Evolutionary conservation across 2,888 invertebrate genomes (phyloP), one percentile per base, ranked within the genome.

Genomic region (Odontothrips loti): DNA sequence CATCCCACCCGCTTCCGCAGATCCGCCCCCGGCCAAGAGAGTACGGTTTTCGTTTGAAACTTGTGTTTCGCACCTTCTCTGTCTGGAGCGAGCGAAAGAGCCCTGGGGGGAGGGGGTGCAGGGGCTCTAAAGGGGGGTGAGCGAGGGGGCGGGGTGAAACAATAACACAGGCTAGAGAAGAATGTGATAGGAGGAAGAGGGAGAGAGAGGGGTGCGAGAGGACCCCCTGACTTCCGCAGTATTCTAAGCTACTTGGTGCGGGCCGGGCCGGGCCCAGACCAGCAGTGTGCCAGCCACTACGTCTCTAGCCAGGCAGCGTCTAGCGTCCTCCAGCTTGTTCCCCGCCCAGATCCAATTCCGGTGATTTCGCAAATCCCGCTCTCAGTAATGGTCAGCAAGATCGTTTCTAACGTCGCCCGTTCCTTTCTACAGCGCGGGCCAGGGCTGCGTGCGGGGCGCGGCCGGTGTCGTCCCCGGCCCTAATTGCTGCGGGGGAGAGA

Each of bases 161-260:
- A 82, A 63, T 79, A 47, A 81, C 80, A 79, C 79, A 63, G 79
- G 79, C 23, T 80, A 20, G 82, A 79, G 58, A 29, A 47, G 80
- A 82, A 79, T 79, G 80, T 79, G 79, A 80, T 79, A 75, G 81
- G 80, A 81, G 80, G 75, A 75, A 78, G 51, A 82, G 82, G 81
- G 82, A 43, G 82, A 82, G 82, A 58, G 81, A 81, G 82, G 81
- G 82, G 75, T 79, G 79, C 29, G 75, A 79, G 80, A 79, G 82
- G 79, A 75, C 80, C 3, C 34, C 34, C 34, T 43, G 34, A 43
- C 34, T 43, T 43, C 34, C 34, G 34, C 34, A 43, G 34, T 43
- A 43, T 43, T 43, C 34, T 43, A 43, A 43, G 34, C 34, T 43
- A 43, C 34, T 43, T 43, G 34, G 34, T 43, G 34, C 34, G 34